Base-by-base conservation (phyloP, 2,888 invertebrate species). In the Apamea sordens region DNA sequence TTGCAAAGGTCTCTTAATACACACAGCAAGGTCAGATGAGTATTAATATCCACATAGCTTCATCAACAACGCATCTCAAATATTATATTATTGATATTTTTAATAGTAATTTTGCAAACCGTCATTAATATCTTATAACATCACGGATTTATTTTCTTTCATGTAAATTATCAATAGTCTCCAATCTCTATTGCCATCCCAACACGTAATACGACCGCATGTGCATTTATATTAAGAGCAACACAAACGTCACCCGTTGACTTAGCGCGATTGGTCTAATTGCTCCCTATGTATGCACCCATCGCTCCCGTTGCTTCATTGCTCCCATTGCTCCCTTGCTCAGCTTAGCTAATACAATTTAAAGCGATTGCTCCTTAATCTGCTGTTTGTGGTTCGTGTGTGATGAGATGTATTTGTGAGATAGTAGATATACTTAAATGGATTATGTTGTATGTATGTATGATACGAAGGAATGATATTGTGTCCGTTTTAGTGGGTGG, bases 221-320 rank as follows among this genome's bases (percentile, higher is more conserved):
- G 77, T 79, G 76, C 79, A 77, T 82, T 83, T 83, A 83, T 87
- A 82, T 79, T 83, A 76, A 79, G 78, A 71, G 78, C 75, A 76
- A 70, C 73, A 73, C 86, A 74, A 77, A 71, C 71, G 83, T 76
- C 76, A 73, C 50, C 50, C 67, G 85, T 81, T 83, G 85, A 88
- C 82, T 85, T 81, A 83, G 76, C 50, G 72, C 73, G 73, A 83
- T 88, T 80, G 83, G 71, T 85, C 77, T 76, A 77, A 81, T 83
- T 85, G 74, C 75, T 73, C 65, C 53, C 63, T 47, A 63, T 63
- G 73, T 69, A 79, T 77, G 82, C 76, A 76, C 68, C 80, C 47
- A 68, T 53, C 47, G 61, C 70, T 32, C 69, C 71, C 28, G 41
- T 32, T 28, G 28, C 73, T 59, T 50, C 47, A 63, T 77, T n/a